Conservation (phyloP, 2,113 vertebrate genomes). For the Rhipidura dahli region DNA sequence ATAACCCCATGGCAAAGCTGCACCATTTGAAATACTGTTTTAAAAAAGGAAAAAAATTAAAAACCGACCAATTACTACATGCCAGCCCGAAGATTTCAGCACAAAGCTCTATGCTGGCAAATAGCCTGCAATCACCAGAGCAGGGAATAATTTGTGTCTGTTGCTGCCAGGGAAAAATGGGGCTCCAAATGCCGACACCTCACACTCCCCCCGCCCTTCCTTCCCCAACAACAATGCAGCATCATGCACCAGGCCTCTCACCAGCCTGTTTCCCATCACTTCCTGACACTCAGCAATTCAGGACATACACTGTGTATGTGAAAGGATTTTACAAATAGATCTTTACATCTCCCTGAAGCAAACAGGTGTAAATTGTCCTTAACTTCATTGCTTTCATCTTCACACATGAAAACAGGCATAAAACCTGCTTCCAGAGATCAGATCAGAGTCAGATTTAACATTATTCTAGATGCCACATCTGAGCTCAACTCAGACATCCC, state of each 20-base stretch:
- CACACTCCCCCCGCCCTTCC: rapidly evolving
- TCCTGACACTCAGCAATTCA: background rate
- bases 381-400: background rate
- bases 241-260: background rate
- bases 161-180: background rate
- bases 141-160: background rate
- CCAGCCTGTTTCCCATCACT: background rate
- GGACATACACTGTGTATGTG: background rate
- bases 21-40: background rate
- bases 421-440: background rate
- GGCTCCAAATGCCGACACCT: background rate
- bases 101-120: background rate
- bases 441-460: background rate
- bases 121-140: background rate
- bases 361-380: background rate
- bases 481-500: background rate
- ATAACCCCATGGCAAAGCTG: background rate
- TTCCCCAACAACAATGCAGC: background rate
- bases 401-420: background rate
- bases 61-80: background rate
- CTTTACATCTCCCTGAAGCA: background rate
- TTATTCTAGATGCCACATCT: background rate
- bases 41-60: constrained; percentile 2
- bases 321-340: rapidly evolving
- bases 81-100: background rate